These are phyloP conservation scores for Microcebus ravelobensis DNA, from an alignment of 2,113 vertebrate species.

Conservation along the genomic window DNA sequence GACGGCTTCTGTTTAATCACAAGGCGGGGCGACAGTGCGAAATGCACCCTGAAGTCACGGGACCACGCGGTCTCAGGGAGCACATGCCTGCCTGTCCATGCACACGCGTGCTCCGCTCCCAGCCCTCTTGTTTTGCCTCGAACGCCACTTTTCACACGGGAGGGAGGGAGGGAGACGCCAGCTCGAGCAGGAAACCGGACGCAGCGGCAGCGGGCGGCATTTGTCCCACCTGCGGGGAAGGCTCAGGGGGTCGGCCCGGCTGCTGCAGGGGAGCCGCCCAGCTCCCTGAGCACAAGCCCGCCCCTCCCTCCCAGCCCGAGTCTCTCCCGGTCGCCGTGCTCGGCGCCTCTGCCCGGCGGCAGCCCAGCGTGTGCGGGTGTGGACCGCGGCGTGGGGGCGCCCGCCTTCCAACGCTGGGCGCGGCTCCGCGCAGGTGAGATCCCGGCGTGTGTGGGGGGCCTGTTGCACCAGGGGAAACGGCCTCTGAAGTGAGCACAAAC, in stretches of 20 bases:
- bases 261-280: background rate
- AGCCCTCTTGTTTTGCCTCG: too few relatives aligned
- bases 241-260: background rate
- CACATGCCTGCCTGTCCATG: too few relatives aligned
- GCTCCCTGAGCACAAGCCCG: constrained; percentile 37
- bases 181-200: background rate
- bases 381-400: background rate
- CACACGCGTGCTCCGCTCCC: background rate
- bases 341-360: background rate
- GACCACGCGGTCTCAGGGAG: too few relatives aligned
- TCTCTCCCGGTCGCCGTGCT: background rate
- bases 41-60: too few relatives aligned
- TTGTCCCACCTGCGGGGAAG: constrained; percentile 1
- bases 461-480: too few relatives aligned
- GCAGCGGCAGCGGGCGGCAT: background rate
- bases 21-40: too few relatives aligned
- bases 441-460: too few relatives aligned
- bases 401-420: background rate
- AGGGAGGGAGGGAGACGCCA: background rate
- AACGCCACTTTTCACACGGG: too few relatives aligned
- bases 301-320: constrained; percentile 54
- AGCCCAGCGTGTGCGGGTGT: background rate
- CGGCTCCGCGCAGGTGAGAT: too few relatives aligned
- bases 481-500: too few relatives aligned
- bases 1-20: too few relatives aligned